Evolutionary conservation across 2,797 vertebrate genomes (phyloP).

Genomic region (Lagodon rhomboides): DNA sequence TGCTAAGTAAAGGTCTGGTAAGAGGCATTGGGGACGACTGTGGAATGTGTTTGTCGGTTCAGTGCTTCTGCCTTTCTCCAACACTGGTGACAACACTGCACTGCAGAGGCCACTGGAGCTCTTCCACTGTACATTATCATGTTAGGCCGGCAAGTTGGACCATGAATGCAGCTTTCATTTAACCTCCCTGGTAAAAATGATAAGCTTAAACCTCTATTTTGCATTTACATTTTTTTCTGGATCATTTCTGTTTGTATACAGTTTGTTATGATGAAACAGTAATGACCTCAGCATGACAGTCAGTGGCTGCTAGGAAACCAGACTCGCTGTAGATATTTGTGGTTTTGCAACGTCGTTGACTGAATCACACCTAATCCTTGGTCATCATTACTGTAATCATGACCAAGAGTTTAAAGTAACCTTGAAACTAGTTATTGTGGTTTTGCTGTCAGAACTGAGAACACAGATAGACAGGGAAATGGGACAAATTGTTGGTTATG

Average conservation of each 20-base stretch:
- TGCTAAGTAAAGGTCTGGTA: constrained; percentile 66
- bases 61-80: constrained; percentile 42
- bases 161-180: constrained; percentile 22
- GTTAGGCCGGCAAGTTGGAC: constrained; percentile 13
- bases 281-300: constrained; percentile 1
- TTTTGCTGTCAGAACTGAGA: constrained; percentile 18
- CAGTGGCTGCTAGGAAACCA: constrained; percentile 9
- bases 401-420: constrained; percentile 17
- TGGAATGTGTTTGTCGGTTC: constrained; percentile 64
- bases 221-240: background rate
- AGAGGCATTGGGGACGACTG: constrained; percentile 52
- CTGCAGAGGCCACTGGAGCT: constrained; percentile 48
- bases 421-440: constrained; percentile 4
- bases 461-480: background rate
- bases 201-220: constrained; percentile 7
- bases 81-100: constrained; percentile 30
- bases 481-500: constrained; percentile 13
- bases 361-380: constrained; percentile 13
- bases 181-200: constrained; percentile 2
- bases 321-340: constrained; percentile 5
- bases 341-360: background rate
- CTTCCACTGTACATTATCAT: constrained; percentile 20
- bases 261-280: background rate
- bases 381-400: constrained; percentile 27
- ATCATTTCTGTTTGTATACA: constrained; percentile 12